phyloP scores from a whole-genome alignment of 2,113 vertebrate species.

The Geococcyx californianus region DNA sequence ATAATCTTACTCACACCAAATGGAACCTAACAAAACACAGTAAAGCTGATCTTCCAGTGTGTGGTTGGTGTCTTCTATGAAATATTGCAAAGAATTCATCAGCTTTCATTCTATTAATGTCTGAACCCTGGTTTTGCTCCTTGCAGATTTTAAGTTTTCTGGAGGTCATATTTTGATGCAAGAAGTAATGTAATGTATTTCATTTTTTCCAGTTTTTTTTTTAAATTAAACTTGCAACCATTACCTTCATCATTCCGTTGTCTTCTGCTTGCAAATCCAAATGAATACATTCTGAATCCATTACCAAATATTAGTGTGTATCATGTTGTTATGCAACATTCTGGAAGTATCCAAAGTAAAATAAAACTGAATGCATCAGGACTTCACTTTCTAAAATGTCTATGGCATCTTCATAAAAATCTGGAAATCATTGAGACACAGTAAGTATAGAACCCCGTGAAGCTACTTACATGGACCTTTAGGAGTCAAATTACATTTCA shows the following conservation, averaged over 20 bases:
- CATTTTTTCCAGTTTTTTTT: neutral
- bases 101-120: neutral
- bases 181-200: neutral
- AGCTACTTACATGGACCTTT: neutral
- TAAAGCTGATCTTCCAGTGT: neutral
- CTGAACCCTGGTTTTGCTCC: neutral
- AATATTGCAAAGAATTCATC: neutral
- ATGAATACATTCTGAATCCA: neutral
- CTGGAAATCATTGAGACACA: neutral
- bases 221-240: neutral
- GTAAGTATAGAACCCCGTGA: neutral
- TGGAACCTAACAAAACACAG: neutral
- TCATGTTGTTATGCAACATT: neutral
- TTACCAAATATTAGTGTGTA: neutral
- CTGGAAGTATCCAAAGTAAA: neutral
- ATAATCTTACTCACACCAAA: neutral
- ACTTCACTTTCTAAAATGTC: neutral
- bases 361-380: neutral
- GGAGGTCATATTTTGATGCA: neutral
- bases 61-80: neutral
- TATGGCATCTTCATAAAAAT: neutral
- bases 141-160: neutral
- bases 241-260: neutral
- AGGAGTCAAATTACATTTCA: neutral
- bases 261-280: neutral